These are phyloP conservation scores for Drosophila phalerata DNA, from an alignment of 2,888 invertebrate genomes.

Conservation along the genomic window DNA sequence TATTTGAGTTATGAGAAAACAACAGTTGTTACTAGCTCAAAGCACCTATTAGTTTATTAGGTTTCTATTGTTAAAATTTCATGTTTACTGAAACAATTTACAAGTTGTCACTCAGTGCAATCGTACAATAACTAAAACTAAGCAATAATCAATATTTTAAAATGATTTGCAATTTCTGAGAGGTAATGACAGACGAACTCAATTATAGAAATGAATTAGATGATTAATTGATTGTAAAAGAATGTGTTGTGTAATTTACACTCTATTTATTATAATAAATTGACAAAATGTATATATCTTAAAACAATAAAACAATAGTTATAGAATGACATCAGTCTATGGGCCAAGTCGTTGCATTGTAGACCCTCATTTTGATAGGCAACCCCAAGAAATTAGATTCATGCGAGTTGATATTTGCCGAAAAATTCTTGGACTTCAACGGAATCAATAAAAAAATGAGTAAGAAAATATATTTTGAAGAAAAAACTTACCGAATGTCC, in stretches of 20 bases:
- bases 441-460: neutral
- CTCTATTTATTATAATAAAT: slow-evolving; percentile 13
- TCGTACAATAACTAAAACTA: neutral
- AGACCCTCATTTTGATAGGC: slow-evolving; percentile 52
- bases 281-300: neutral
- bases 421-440: slow-evolving; percentile 31
- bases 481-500: slow-evolving; percentile 35
- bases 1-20: neutral
- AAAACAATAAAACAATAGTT: neutral
- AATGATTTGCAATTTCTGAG: neutral
- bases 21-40: neutral
- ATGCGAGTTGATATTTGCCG: slow-evolving; percentile 47
- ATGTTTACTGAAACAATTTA: no score
- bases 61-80: neutral
- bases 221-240: slow-evolving; percentile 4
- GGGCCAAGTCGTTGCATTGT: slow-evolving; percentile 58
- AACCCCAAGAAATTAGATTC: slow-evolving; percentile 57
- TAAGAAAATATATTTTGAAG: neutral
- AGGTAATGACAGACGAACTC: neutral
- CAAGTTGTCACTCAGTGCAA: neutral
- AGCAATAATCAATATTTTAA: neutral
- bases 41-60: neutral
- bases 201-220: slow-evolving; percentile 3
- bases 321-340: neutral
- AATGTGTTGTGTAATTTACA: neutral